phyloP scores from a whole-genome alignment of 2,113 vertebrate genomes.

The Colistium nudipinnis region DNA sequence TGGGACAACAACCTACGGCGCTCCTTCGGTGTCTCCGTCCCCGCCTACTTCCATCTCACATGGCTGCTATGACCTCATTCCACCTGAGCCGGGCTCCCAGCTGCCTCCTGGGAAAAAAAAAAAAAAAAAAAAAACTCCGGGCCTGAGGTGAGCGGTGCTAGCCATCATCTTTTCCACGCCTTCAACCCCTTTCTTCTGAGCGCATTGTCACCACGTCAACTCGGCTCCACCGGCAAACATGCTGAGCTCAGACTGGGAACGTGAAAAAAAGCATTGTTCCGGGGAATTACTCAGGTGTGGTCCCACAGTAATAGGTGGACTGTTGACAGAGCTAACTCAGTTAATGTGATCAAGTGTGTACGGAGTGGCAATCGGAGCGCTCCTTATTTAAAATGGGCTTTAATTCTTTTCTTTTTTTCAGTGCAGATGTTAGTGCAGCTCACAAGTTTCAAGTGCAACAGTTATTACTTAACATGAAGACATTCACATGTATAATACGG shows the following conservation, averaged over 20 bases:
- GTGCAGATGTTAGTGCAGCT: too few species aligned
- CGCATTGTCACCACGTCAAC: slow-evolving; percentile 32
- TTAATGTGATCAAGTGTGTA: not conserved
- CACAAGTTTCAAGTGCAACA: too few species aligned
- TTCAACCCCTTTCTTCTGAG: slow-evolving; percentile 14
- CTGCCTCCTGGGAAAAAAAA: slow-evolving; percentile 59
- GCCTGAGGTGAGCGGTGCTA: slow-evolving; percentile 60
- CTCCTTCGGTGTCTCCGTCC: slow-evolving; percentile 26
- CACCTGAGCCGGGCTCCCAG: slow-evolving; percentile 63
- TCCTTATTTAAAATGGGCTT: not conserved
- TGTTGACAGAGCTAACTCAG: not conserved
- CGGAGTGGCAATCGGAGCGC: too few species aligned
- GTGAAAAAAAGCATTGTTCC: slow-evolving; percentile 8
- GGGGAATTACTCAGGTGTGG: slow-evolving; percentile 5
- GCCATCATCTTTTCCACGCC: slow-evolving; percentile 47
- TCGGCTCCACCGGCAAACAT: slow-evolving; percentile 6
- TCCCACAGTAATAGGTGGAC: not conserved
- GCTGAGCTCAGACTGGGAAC: not conserved
- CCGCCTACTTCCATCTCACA: slow-evolving; percentile 37
- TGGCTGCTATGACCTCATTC: slow-evolving; percentile 68
- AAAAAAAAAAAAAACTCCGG: slow-evolving; percentile 55
- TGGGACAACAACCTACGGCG: slow-evolving; percentile 19
- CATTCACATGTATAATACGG: too few species aligned
- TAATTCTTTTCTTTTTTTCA: too few species aligned
- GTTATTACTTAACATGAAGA: too few species aligned